Base-by-base conservation (phyloP, 2,888 invertebrate genomes). In the Monoplex corrugatus region DNA sequence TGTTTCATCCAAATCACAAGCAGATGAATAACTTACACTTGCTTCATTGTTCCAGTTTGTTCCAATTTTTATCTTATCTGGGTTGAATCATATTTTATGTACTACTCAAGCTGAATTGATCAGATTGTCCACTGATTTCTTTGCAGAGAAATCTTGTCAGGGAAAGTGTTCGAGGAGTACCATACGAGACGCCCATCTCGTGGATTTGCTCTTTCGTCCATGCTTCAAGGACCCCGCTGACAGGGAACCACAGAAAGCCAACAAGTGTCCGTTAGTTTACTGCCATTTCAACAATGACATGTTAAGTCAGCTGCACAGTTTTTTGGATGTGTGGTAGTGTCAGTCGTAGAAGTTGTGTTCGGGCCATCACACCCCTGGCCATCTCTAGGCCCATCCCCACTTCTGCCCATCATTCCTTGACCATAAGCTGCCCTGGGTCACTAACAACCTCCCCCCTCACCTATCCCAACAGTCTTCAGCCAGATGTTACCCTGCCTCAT, bases 101-200 rank as follows among this genome's bases (percentile, higher is more conserved):
- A 68, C 23, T 3, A 86, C 63, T 35, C 13, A 32, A 16, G 35
- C 13, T 38, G 23, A 50, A 32, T 23, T 87, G 32, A 44, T 63
- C 13, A 83, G 28, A 16, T 28, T 44, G 35, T 68, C 83, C 23
- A 43, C 40, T 38, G 45, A 23, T 83, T 43, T 83, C n/a, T 75
- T 75, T 57, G 63, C 87, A 90, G 90, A 35, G 89, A 90, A 10
- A 89, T 90, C 32, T 50, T 90, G 5, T 89, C 89, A 38, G 90
- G 90, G n/a, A 89, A 89, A 45, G 43, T 84, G 35, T 90, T 90
- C 57, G 84, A 68, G 2, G 90, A 90, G 38, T 89, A 89, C 68
- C 82, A 87, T 72, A 89, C 84, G 57, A 87, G 89, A 19, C 84
- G 89, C 19, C 90, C 90, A 6, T 90, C 90, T 32, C 87, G 89